These are phyloP conservation scores for Heteropelma amictum DNA, from an alignment of 2,888 invertebrate species.

Conservation along the genomic window DNA sequence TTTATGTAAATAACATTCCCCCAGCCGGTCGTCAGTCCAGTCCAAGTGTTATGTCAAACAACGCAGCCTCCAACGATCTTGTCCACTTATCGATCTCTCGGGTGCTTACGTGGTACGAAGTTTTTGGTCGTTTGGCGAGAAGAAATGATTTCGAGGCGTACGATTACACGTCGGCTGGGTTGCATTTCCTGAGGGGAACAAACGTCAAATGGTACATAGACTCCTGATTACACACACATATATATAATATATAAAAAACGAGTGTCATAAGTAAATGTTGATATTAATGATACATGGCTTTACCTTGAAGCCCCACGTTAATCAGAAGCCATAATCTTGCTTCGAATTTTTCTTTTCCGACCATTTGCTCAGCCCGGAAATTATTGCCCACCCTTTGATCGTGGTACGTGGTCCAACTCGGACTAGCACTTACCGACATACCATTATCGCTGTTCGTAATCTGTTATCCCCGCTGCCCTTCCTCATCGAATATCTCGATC, in stretches of 20 bases:
- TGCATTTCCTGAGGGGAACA: no score
- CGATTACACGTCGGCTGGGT: no score
- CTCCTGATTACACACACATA: neutral
- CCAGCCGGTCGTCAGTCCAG: no score
- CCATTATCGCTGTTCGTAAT: slow-evolving; percentile 63
- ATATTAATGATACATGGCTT: slow-evolving; percentile 21
- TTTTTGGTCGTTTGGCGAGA: no score
- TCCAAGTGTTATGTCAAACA: no score
- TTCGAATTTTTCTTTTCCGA: slow-evolving; percentile 56
- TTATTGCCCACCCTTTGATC: slow-evolving; percentile 53
- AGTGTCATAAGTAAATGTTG: neutral
- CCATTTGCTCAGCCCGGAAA: slow-evolving; percentile 54
- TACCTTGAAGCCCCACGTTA: slow-evolving; percentile 43
- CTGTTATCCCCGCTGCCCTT: slow-evolving; percentile 1
- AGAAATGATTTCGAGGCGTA: no score
- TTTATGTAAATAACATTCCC: no score
- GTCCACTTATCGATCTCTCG: no score
- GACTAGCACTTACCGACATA: slow-evolving; percentile 52
- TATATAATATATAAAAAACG: neutral
- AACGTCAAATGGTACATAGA: no score
- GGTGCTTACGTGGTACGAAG: no score
- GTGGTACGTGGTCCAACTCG: slow-evolving; percentile 41
- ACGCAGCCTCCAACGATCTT: no score
- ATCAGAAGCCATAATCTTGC: slow-evolving; percentile 58
- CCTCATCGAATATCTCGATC: neutral